Evolutionary conservation across 2,888 invertebrate species (phyloP).

Genomic region (Pseudoips prasinana): DNA sequence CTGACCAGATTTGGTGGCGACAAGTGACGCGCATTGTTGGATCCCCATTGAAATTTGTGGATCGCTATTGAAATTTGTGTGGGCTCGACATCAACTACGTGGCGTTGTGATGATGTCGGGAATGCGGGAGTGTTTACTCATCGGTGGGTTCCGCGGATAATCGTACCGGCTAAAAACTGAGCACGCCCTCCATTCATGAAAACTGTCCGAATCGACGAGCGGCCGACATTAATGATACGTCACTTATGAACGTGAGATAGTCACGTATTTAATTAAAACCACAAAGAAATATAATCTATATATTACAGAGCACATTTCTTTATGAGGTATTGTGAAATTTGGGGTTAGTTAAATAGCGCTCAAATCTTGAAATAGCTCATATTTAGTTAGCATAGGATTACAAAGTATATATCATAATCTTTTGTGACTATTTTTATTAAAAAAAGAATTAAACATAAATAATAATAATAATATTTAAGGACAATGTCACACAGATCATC

Average conservation of each 20-base stretch:
- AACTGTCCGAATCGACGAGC: slow-evolving; percentile 29
- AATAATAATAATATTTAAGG: too few species aligned
- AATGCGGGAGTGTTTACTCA: slow-evolving; percentile 65
- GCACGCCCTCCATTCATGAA: slow-evolving; percentile 68
- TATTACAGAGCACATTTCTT: too few species aligned
- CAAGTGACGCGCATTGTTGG: slow-evolving; percentile 73
- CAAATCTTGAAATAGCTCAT: too few species aligned
- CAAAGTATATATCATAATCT: too few species aligned
- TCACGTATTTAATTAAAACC: slow-evolving; percentile 42
- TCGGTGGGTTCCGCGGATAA: slow-evolving; percentile 66
- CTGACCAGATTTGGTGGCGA: slow-evolving; percentile 76
- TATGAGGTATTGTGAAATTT: too few species aligned
- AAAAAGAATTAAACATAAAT: too few species aligned
- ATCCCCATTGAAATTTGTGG: slow-evolving; percentile 69
- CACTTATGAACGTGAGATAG: slow-evolving; percentile 22
- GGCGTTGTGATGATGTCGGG: slow-evolving; percentile 40
- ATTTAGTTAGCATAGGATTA: too few species aligned
- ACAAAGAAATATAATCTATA: too few species aligned
- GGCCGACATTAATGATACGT: slow-evolving; percentile 14
- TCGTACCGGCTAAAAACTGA: slow-evolving; percentile 55
- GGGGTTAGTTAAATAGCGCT: too few species aligned
- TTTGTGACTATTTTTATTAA: too few species aligned
- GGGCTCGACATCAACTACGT: slow-evolving; percentile 77
- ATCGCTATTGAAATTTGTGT: slow-evolving; percentile 70
- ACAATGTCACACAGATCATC: too few species aligned